Evolutionary conservation across 2,888 invertebrate genomes (phyloP), one percentile per base, ranked within the genome.

Genomic region (Asteroscopus sphinx): DNA sequence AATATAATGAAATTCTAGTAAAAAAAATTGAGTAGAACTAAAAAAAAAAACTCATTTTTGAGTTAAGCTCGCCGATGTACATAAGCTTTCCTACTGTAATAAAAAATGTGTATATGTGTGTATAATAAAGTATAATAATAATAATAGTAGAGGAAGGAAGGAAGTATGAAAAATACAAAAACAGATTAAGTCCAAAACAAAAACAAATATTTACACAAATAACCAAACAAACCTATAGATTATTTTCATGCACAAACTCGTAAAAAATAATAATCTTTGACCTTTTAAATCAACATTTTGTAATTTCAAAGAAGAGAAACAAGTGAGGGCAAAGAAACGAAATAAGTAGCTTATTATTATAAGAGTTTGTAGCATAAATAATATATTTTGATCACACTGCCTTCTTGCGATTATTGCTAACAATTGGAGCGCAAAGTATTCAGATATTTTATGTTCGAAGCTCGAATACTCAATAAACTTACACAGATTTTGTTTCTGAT

Each of bases 311-410:
- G 26, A n/a, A 15, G n/a, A 16, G 1, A 5, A 37, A 1, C 45
- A 36, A 32, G 42, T 15, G 6, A 12, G 5, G 33, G 8, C 7
- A 42, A 28, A 15, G 15, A 37, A 42, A 12, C n/a, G 2, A 25
- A 49, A 41, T 46, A 46, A 63, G 16, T 28, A 57, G 33, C 16
- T 35, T 9, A 40, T 41, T 41, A 30, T 35, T 9, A 40, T 41
- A 45, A 30, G 26, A 32, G 21, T 49, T 66, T 49, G n/a, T 33
- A 32, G 17, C 15, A 37, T 6, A 36, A 59, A 67, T 25, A 25
- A 46, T 17, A 2, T 42, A 35, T n/a, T 25, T 7, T 12, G 7
- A 25, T 12, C 12, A 5, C 40, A 13, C 17, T 21, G 44, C 25
- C 25, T 36, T 17, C 45, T 52, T 25, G 32, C n/a, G 26, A 17